phyloP scores from a whole-genome alignment of 1,140 invertebrate species.

The Zaprionus inermis region DNA sequence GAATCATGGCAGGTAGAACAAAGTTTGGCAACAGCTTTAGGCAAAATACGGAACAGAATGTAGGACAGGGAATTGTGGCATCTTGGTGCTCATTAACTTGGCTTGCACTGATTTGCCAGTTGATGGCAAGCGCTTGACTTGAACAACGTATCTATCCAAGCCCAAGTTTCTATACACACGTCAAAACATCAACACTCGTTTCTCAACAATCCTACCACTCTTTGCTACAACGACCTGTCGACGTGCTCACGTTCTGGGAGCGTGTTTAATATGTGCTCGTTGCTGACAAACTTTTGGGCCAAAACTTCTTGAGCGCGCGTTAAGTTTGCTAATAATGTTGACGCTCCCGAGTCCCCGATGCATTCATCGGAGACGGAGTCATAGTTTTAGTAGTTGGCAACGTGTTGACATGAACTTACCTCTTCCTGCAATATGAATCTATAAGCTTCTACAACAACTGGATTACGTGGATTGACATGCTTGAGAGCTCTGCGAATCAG shows the following conservation, averaged over 20 bases:
- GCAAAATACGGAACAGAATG: neutral
- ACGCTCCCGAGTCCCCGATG: slow-evolving; percentile 35
- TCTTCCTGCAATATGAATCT: slow-evolving; percentile 75
- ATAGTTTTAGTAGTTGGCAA: slow-evolving; percentile 35
- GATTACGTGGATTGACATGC: slow-evolving; percentile 51
- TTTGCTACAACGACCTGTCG: slow-evolving; percentile 25
- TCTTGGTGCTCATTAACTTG: slow-evolving; percentile 68
- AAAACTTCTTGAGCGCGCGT: slow-evolving; percentile 68
- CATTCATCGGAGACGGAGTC: slow-evolving; percentile 18
- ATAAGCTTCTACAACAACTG: slow-evolving; percentile 59
- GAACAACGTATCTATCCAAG: slow-evolving; percentile 44
- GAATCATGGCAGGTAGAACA: slow-evolving; percentile 48
- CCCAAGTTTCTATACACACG: slow-evolving; percentile 70
- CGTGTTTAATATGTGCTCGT: slow-evolving; percentile 76
- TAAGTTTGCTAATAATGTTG: slow-evolving; percentile 81
- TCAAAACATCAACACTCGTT: slow-evolving; percentile 80
- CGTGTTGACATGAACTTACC: slow-evolving; percentile 70
- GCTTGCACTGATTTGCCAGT: slow-evolving; percentile 66
- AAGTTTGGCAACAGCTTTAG: slow-evolving; percentile 44
- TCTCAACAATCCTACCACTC: neutral
- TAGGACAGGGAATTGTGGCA: slow-evolving; percentile 4
- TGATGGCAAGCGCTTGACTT: slow-evolving; percentile 63
- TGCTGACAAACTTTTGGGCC: slow-evolving; percentile 71
- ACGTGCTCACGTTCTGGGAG: slow-evolving; percentile 45
- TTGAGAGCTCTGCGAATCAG: slow-evolving; percentile 69